Base-by-base conservation (phyloP, 2,113 vertebrate genomes). In the Catharus fuscescens region DNA sequence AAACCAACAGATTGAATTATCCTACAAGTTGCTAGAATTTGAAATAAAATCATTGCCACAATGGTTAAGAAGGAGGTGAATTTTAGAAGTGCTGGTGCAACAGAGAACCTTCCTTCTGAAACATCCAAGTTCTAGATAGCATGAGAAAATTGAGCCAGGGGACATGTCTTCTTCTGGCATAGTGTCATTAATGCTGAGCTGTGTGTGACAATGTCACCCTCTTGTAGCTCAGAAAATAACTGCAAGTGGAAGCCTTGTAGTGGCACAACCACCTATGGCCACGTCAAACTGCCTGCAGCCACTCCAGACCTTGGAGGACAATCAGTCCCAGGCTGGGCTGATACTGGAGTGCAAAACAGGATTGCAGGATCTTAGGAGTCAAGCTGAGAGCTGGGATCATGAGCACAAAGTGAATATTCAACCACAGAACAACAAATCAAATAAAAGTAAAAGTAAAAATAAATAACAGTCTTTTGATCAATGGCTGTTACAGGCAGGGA, bases 181-280 rank as follows among this genome's bases (percentile, higher is more conserved):
- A 70, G 66, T 34, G 36, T 20, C 50, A 73, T 61, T 73, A 47
- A 34, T 40, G 45, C 8, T 0, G 1, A 91, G 70, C 77, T 90
- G 7, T 90, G 53, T 76, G 79, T 85, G 83, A 69, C 81, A 85
- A 90, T 74, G 92, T 87, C 91, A 71, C 84, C 86, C 67, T 91
- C 92, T 93, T 85, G 89, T 91, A 94, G 86, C 31, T 62, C 36
- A 60, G 87, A 90, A 56, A 93, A 80, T 88, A 93, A 92, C 59
- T 87, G 54, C 74, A 90, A 72, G 47, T 24, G 34, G 50, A 26
- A 90, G 38, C 45, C 64, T 53, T 79, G 57, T 11, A 10, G 38
- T 47, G 86, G 13, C 42, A 81, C 62, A 38, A 10, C 17, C 29
- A 84, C 40, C 61, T 31, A 0, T 16, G 40, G 76, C 48, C 76